Percentiles rank a stretch among this genome's conserved stretches.
Conservation (phyloP, 2,888 invertebrate species). For the Cataglyphis albicans region DNA sequence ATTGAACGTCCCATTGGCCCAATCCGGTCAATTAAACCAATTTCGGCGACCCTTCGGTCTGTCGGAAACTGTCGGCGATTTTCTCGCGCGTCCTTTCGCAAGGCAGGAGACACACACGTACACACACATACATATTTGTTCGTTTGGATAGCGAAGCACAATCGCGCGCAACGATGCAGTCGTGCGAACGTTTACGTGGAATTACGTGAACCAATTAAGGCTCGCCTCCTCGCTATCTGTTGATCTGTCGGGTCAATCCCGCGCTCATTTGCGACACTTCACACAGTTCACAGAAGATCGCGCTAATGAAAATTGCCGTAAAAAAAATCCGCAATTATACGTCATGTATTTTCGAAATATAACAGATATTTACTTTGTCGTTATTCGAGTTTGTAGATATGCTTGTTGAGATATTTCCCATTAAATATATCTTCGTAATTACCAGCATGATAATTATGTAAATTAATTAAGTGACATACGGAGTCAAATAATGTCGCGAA, state of each 20-base stretch:
- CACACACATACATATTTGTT: neutral
- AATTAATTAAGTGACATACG: constrained; percentile 21
- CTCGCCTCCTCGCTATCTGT: constrained; percentile 20
- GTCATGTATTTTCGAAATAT: neutral
- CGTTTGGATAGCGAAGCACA: neutral
- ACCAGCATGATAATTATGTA: neutral
- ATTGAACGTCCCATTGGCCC: constrained; percentile 62
- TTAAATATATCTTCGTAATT: constrained; percentile 11
- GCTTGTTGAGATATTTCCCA: neutral
- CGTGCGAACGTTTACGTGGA: constrained; percentile 54
- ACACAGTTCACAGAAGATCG: neutral
- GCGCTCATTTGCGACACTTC: constrained; percentile 51
- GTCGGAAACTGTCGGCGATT: constrained; percentile 46
- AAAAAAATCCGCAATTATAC: neutral
- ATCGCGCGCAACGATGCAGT: constrained; percentile 36
- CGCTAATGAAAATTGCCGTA: constrained; percentile 18
- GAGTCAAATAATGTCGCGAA: neutral
- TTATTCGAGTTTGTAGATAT: neutral
- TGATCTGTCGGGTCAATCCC: constrained; percentile 57
- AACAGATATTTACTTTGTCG: neutral
- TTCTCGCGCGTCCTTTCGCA: constrained; percentile 30
- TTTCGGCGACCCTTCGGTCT: constrained; percentile 70
- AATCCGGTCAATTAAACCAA: constrained; percentile 78
- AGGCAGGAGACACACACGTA: neutral
- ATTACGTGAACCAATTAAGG: constrained; percentile 65